A percentile compares a stretch with the other conserved stretches of the same genome.
These are phyloP conservation scores for Acronicta aceris DNA, from an alignment of 2,888 invertebrate genomes.

Conservation along the genomic window DNA sequence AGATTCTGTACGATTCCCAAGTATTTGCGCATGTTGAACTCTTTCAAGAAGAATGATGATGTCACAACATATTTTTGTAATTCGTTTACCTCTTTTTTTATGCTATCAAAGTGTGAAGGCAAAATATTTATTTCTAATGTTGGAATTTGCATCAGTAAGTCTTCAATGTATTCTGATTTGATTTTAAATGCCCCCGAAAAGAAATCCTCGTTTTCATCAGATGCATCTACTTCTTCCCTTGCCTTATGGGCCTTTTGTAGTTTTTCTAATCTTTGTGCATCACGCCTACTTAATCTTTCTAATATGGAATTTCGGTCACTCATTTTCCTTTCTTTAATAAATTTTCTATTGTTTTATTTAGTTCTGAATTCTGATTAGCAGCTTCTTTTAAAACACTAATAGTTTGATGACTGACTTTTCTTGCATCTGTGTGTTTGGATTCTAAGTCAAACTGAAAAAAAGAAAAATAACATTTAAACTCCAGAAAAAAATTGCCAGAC, in stretches of 20 bases:
- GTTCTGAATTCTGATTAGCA: constrained; percentile 77
- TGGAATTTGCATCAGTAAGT: constrained; percentile 87
- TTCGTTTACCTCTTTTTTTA: constrained; percentile 92
- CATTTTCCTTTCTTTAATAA: constrained; percentile 83
- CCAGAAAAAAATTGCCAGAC: not conserved
- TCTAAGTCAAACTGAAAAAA: constrained; percentile 75
- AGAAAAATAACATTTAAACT: constrained; percentile 1
- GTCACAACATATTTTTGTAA: constrained; percentile 94
- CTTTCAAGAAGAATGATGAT: constrained; percentile 94
- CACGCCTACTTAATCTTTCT: constrained; percentile 87
- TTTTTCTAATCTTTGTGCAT: constrained; percentile 91
- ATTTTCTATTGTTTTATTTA: constrained; percentile 84
- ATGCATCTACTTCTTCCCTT: constrained; percentile 90
- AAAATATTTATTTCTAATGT: constrained; percentile 86
- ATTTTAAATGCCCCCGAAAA: constrained; percentile 92
- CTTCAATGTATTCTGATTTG: constrained; percentile 91
- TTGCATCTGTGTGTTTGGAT: constrained; percentile 77
- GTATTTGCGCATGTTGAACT: constrained; percentile 94
- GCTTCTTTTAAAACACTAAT: constrained; percentile 84
- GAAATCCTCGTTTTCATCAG: constrained; percentile 91
- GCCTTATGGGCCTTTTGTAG: constrained; percentile 91
- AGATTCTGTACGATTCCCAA: constrained; percentile 93
- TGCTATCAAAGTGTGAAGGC: constrained; percentile 90
- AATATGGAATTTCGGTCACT: constrained; percentile 81
- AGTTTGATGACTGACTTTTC: constrained; percentile 70